These are phyloP conservation scores for Natrix natrix DNA, from an alignment of 2,797 vertebrate species.

Conservation along the genomic window DNA sequence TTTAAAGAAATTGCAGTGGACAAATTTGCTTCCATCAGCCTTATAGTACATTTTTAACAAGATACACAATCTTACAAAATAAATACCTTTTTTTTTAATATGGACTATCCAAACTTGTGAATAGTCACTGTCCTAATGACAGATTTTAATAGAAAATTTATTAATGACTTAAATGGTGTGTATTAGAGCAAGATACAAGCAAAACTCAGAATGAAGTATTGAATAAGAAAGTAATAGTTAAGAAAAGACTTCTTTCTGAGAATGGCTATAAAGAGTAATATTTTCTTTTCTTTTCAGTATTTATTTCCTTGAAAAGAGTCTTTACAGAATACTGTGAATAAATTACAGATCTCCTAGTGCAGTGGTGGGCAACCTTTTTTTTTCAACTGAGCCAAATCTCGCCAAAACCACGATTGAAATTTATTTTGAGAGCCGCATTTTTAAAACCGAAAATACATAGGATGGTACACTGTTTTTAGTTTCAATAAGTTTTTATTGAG, in stretches of 20 bases:
- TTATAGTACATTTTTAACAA: background rate
- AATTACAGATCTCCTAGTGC: constrained; percentile 58
- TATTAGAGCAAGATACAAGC: background rate
- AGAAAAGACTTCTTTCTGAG: constrained; percentile 42
- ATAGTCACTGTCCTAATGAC: background rate
- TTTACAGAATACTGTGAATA: constrained; percentile 67
- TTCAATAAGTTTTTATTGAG: too few relatives aligned
- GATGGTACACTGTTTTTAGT: too few relatives aligned
- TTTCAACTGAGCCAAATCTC: too few relatives aligned
- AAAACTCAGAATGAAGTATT: background rate
- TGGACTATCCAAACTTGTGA: background rate
- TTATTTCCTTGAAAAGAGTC: constrained; percentile 65
- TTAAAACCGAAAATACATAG: too few relatives aligned
- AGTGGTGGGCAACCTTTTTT: too few relatives aligned
- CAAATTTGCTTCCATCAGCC: background rate
- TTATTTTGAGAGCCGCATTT: too few relatives aligned
- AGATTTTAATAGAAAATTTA: background rate
- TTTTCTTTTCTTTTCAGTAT: constrained; percentile 47
- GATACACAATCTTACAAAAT: background rate
- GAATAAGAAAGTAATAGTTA: constrained; percentile 12
- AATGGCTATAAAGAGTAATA: constrained; percentile 44
- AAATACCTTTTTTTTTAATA: background rate
- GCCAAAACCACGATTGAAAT: too few relatives aligned
- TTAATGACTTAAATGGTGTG: background rate
- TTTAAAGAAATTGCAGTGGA: background rate